phyloP scores from a whole-genome alignment of 2,113 vertebrate species.

The Microcebus ravelobensis region DNA sequence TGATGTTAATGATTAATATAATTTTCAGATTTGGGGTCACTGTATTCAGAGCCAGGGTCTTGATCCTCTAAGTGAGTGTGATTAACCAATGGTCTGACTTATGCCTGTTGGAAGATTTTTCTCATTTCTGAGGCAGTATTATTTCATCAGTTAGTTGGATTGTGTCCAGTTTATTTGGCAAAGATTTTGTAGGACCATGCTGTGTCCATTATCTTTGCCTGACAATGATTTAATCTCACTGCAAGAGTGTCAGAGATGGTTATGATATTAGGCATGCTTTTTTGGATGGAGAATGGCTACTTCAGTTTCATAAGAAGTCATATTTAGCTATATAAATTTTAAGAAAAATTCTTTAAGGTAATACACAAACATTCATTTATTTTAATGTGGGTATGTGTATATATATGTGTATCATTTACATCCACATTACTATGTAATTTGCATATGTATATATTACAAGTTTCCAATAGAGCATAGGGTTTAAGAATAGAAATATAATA shows the following conservation, averaged over 20 bases:
- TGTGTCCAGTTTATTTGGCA: constrained; percentile 71
- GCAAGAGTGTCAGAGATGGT: constrained; percentile 5
- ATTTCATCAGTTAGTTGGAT: constrained; percentile 63
- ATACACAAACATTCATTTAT: background rate
- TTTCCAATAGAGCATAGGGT: fast-evolving
- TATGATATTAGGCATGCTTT: background rate
- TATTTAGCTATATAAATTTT: background rate
- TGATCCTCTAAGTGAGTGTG: constrained; percentile 54
- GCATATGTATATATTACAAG: background rate
- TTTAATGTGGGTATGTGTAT: background rate
- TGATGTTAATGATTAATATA: constrained; percentile 52
- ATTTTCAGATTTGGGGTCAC: constrained; percentile 49
- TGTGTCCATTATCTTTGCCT: constrained; percentile 53
- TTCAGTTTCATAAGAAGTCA: background rate
- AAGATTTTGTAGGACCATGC: constrained; percentile 48
- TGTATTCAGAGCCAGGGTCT: background rate
- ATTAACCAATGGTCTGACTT: constrained; percentile 53
- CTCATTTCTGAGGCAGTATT: constrained; percentile 51
- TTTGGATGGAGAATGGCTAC: background rate
- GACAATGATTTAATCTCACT: constrained; percentile 64
- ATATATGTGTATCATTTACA: background rate
- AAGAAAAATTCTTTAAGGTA: background rate
- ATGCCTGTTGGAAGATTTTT: constrained; percentile 49
- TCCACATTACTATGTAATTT: background rate
- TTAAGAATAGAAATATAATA: background rate